Conservation (phyloP, 2,797 vertebrate genomes). For the Acanthopagrus latus region DNA sequence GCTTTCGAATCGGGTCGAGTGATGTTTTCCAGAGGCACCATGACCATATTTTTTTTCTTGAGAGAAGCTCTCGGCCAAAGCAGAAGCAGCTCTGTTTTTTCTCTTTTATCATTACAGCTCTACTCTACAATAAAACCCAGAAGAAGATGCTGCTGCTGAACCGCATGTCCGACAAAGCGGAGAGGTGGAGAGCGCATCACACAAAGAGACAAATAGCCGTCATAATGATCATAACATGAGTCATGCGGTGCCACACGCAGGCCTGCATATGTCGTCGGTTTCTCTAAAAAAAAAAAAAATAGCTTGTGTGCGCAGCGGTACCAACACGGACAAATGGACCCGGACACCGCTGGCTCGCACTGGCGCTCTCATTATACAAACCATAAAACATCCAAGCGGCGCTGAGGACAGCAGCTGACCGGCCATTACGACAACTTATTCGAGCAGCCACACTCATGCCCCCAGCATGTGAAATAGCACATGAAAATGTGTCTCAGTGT, state of each 20-base stretch:
- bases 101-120: background rate
- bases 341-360: constrained; percentile 28
- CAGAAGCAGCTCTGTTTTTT: background rate
- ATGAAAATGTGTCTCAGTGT: constrained; percentile 50
- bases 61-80: background rate
- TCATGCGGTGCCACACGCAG: constrained; percentile 42
- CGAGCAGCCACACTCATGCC: constrained; percentile 20
- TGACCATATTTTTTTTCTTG: background rate
- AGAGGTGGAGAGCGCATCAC: constrained; percentile 6
- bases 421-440: constrained; percentile 52
- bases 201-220: constrained; percentile 28
- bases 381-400: constrained; percentile 56
- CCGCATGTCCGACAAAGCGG: constrained; percentile 15
- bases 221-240: constrained; percentile 54
- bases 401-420: constrained; percentile 48
- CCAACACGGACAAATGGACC: constrained; percentile 41
- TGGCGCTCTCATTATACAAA: constrained; percentile 53
- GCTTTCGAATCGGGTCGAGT: background rate
- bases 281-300: constrained; percentile 12
- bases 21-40: constrained; percentile 1
- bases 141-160: constrained; percentile 14
- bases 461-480: constrained; percentile 39
- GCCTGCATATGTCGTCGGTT: constrained; percentile 43
- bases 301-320: constrained; percentile 1
- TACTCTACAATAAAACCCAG: constrained; percentile 1